phyloP scores from a whole-genome alignment of 2,113 vertebrate genomes.

The Garra rufa region DNA sequence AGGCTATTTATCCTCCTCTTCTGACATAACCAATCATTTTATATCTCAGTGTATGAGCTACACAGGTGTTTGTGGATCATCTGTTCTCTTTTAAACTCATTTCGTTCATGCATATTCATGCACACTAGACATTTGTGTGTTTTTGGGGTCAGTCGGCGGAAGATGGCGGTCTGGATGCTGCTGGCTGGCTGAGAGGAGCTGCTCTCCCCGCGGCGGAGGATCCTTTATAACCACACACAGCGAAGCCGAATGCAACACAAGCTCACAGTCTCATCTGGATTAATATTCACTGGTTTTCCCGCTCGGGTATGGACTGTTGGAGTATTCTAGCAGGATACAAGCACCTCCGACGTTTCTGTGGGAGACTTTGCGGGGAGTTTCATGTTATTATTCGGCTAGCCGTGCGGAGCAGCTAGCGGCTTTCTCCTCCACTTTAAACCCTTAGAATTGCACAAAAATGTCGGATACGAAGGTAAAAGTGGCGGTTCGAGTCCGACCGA shows the following conservation, averaged over 20 bases:
- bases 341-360: conserved; percentile 36
- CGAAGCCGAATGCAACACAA: conserved; percentile 49
- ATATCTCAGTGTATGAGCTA: not conserved
- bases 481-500: conserved; percentile 94
- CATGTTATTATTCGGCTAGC: conserved; percentile 54
- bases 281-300: not conserved
- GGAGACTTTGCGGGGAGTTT: conserved; percentile 46
- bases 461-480: conserved; percentile 98
- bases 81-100: not conserved
- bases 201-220: conserved; percentile 29
- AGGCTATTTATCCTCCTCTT: conserved; percentile 2
- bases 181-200: conserved; percentile 57
- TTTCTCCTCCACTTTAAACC: conserved; percentile 38
- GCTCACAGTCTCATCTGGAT: conserved; percentile 50
- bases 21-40: not conserved
- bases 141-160: conserved; percentile 71
- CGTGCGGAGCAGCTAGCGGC: conserved; percentile 55
- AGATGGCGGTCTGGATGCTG: conserved; percentile 87
- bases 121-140: conserved; percentile 46
- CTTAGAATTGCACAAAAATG: conserved; percentile 82
- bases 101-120: conserved; percentile 37
- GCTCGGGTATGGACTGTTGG: conserved; percentile 61
- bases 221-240: conserved; percentile 3
- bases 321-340: conserved; percentile 50
- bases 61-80: not conserved